These are phyloP conservation scores for Drosophila azteca DNA, from an alignment of 1,140 invertebrate genomes.

Conservation along the genomic window DNA sequence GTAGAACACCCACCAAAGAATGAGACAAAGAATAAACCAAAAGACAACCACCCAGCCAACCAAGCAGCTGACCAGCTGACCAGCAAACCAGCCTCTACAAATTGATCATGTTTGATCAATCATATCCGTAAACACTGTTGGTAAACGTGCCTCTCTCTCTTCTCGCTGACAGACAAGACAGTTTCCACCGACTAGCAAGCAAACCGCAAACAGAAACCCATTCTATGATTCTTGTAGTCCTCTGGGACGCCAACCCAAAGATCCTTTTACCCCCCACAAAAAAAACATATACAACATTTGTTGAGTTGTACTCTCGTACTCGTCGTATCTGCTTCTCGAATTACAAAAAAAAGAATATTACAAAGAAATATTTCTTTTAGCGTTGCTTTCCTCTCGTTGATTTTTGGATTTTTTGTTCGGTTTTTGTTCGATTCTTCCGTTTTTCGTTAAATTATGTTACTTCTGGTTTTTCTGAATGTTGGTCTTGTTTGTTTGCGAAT, in stretches of 20 bases:
- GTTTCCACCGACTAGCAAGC: too few relatives aligned
- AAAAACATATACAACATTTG: background rate
- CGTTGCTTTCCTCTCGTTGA: slow-evolving; percentile 38
- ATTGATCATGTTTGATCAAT: too few relatives aligned
- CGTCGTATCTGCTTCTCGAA: slow-evolving; percentile 52
- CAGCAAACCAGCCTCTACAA: too few relatives aligned
- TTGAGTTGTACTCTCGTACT: slow-evolving; percentile 31
- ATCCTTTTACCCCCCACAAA: background rate
- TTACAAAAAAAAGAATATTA: background rate
- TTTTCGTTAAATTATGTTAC: slow-evolving; percentile 39
- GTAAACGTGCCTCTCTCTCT: too few relatives aligned
- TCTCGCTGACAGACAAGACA: too few relatives aligned
- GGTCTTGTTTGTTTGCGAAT: slow-evolving; percentile 73
- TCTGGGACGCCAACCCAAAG: too few relatives aligned
- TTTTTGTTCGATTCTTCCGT: slow-evolving; percentile 18
- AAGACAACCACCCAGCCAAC: background rate
- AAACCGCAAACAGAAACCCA: too few relatives aligned
- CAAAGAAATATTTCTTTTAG: slow-evolving; percentile 30
- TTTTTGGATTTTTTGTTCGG: slow-evolving; percentile 13
- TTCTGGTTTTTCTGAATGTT: slow-evolving; percentile 63
- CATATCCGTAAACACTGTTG: too few relatives aligned
- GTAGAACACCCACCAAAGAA: slow-evolving; percentile 62
- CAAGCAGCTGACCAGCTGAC: too few relatives aligned
- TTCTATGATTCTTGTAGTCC: too few relatives aligned
- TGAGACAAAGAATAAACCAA: slow-evolving; percentile 35